These are phyloP conservation scores for Philereme transversata DNA, from an alignment of 2,888 invertebrate genomes.

Conservation along the genomic window DNA sequence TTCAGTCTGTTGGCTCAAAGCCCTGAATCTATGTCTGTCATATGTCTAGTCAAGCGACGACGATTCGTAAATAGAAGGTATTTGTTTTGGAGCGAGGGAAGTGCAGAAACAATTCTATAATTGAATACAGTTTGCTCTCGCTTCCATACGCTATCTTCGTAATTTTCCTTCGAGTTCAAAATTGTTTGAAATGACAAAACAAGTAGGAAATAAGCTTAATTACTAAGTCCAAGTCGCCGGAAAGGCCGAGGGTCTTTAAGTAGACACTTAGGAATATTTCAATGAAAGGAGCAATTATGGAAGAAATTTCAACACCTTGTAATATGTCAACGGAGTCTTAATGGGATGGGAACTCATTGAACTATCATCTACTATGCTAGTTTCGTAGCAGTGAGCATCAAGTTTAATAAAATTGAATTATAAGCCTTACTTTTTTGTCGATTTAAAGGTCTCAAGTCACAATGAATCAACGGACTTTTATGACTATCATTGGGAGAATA, in stretches of 20 bases:
- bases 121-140: conserved; percentile 20
- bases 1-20: conserved; percentile 56
- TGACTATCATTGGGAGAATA: conserved; percentile 42
- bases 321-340: conserved; percentile 48
- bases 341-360: not conserved
- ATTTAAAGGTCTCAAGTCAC: conserved; percentile 12
- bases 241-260: conserved; percentile 65
- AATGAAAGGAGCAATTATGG: conserved; percentile 73
- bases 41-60: conserved; percentile 55
- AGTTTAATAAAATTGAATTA: conserved; percentile 10
- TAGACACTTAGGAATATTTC: conserved; percentile 73
- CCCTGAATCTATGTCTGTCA: conserved; percentile 56
- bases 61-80: conserved; percentile 47
- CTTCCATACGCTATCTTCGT: conserved; percentile 4
- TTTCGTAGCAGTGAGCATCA: not conserved
- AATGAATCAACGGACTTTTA: conserved; percentile 44
- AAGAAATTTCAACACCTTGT: conserved; percentile 65
- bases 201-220: conserved; percentile 79
- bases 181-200: conserved; percentile 69
- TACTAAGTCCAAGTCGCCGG: conserved; percentile 69
- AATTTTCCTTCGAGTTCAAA: conserved; percentile 45
- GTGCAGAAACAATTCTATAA: conserved; percentile 34
- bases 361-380: not conserved
- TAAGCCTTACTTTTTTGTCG: conserved; percentile 28
- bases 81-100: conserved; percentile 45